A percentile compares a stretch with the other conserved stretches of the same genome.
Conservation (phyloP, 1,140 invertebrate genomes). For the Centruroides vittatus region DNA sequence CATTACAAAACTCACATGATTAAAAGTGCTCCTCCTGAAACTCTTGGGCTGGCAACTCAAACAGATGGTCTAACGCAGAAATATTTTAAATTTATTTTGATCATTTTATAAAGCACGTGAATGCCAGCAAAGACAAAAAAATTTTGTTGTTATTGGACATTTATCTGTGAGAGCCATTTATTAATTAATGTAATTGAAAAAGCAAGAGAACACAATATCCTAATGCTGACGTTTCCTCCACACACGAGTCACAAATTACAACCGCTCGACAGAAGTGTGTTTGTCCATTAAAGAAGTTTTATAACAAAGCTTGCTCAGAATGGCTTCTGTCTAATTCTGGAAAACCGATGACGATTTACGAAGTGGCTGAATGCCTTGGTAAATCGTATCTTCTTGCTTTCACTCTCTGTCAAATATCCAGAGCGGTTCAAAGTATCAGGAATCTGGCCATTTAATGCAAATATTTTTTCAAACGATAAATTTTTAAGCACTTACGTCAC, state of each 20-base stretch:
- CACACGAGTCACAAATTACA: constrained; percentile 34
- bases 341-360: neutral
- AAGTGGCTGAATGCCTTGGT: neutral
- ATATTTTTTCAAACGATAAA: constrained; percentile 4
- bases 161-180: constrained; percentile 24
- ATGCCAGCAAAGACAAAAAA: too few species aligned
- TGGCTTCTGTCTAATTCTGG: neutral
- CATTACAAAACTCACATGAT: too few species aligned
- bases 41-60: too few species aligned
- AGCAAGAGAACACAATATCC: constrained; percentile 24
- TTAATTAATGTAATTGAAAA: constrained; percentile 18
- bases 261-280: constrained; percentile 32
- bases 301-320: neutral
- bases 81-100: too few species aligned
- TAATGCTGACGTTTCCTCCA: constrained; percentile 33
- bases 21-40: too few species aligned
- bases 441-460: constrained; percentile 13
- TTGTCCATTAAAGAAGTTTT: constrained; percentile 28
- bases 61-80: too few species aligned
- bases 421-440: too few species aligned
- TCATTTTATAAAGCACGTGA: too few species aligned
- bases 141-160: constrained; percentile 15
- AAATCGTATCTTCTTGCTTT: neutral
- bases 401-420: too few species aligned
- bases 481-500: neutral